Evolutionary conservation across 2,888 invertebrate species (phyloP), one percentile per base, ranked within the genome.

Genomic region (Apamea monoglypha): DNA sequence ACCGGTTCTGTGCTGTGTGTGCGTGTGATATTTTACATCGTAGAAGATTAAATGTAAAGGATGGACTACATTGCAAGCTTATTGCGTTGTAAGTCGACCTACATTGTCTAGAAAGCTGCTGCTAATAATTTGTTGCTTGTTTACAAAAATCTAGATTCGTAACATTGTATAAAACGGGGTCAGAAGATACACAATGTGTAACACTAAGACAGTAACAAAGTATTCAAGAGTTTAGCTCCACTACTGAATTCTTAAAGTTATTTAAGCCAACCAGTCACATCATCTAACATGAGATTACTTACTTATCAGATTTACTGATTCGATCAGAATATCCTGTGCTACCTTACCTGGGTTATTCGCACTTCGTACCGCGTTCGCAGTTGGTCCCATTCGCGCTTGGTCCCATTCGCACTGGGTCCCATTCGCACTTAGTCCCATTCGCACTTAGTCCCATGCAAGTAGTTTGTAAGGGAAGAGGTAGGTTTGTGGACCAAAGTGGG

Each of bases 121-220:
- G 40, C n/a, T 68, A n/a, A 44, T 67, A 71, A 78, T 78, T 71
- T 84, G 44, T 59, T 32, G 40, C 50, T 66, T 83, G 78, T 78
- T 81, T 84, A 83, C 84, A 84, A 78, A 84, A 81, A 84, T 84
- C 84, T 78, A 84, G 78, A 71, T 84, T 53, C 40, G 69, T 67
- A 36, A 81, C 78, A 67, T 53, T 67, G 78, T 84, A 78, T 61
- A 16, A 71, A 78, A 67, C 61, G 70, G 61, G 78, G 70, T 78
- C 84, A 78, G 59, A 8, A 44, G 66, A 83, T 61, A 53, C 77
- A 69, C 69, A 40, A 68, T 68, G 44, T 84, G 59, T 70, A 53
- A 81, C 40, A 63, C 32, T n/a, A 40, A 69, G 44, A 81, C 32
- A 70, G 21, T n/a, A 44, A 70, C 70, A 77, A 67, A 61, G 70